Percentiles rank a stretch among this genome's conserved stretches.
Conservation (phyloP, 2,113 vertebrate species). For the Sprattus sprattus region DNA sequence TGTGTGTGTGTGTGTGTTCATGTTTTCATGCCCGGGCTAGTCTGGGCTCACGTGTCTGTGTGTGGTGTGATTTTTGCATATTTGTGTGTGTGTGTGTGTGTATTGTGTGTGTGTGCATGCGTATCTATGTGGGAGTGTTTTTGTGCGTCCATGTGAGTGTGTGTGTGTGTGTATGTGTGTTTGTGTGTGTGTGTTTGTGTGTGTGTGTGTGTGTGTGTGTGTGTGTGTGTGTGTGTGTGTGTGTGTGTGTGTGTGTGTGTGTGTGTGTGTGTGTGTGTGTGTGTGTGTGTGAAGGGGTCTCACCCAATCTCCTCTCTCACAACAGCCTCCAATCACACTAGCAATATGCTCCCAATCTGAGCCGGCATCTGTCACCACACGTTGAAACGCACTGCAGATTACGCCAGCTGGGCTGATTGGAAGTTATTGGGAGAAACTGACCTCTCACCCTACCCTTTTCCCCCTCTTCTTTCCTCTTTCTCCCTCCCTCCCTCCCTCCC, state of each 20-base stretch:
- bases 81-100: background rate
- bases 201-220: conserved; percentile 30
- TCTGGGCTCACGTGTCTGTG: background rate
- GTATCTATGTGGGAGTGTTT: background rate
- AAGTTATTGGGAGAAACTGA: conserved; percentile 45
- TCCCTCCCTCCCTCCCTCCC: background rate
- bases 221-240: conserved; percentile 23
- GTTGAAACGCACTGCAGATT: conserved; percentile 64
- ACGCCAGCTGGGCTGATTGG: conserved; percentile 63
- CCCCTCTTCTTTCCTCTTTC: background rate
- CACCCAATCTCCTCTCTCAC: conserved; percentile 64
- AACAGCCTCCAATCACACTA: conserved; percentile 50
- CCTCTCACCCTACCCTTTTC: background rate
- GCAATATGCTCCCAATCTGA: conserved; percentile 74
- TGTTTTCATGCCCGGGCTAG: conserved; percentile 25
- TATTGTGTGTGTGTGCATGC: background rate
- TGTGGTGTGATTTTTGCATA: background rate
- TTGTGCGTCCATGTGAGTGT: background rate
- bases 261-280: conserved; percentile 40
- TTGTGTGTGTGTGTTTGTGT: background rate
- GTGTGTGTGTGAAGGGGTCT: background rate
- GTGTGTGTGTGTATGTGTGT: background rate
- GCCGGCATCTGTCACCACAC: conserved; percentile 67
- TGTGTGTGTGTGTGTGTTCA: conserved; percentile 17
- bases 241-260: background rate